These are phyloP conservation scores for Bombus balteatus DNA, from an alignment of 1,140 invertebrate species.

Conservation along the genomic window DNA sequence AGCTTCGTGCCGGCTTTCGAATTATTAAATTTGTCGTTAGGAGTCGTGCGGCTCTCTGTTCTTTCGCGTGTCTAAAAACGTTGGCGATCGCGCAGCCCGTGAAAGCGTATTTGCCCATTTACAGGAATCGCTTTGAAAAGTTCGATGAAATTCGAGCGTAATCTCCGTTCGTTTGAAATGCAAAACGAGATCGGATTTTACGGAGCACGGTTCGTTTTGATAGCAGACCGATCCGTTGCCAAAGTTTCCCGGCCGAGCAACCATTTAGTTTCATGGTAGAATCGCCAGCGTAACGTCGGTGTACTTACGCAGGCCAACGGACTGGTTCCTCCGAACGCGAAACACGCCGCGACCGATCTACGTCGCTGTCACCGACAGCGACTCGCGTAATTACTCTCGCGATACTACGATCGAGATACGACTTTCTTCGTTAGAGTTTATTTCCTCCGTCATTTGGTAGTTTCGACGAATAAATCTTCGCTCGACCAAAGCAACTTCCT, in stretches of 20 bases:
- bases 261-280: not conserved
- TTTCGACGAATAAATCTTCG: not conserved
- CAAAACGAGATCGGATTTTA: not conserved
- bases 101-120: not conserved
- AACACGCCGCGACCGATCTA: not conserved
- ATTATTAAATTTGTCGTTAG: not conserved
- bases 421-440: not conserved
- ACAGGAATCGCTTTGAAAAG: not conserved
- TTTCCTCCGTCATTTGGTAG: not conserved
- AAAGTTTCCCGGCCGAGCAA: no score
- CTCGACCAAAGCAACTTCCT: rapidly evolving
- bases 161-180: not conserved
- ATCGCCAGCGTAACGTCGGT: not conserved
- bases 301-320: not conserved
- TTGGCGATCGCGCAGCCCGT: not conserved
- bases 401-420: not conserved
- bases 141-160: not conserved
- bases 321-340: not conserved
- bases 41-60: no score
- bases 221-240: no score
- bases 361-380: not conserved
- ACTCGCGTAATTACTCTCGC: not conserved
- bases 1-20: not conserved
- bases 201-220: not conserved
- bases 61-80: not conserved